Conservation (phyloP, 2,113 vertebrate species). For the Callorhinus ursinus region DNA sequence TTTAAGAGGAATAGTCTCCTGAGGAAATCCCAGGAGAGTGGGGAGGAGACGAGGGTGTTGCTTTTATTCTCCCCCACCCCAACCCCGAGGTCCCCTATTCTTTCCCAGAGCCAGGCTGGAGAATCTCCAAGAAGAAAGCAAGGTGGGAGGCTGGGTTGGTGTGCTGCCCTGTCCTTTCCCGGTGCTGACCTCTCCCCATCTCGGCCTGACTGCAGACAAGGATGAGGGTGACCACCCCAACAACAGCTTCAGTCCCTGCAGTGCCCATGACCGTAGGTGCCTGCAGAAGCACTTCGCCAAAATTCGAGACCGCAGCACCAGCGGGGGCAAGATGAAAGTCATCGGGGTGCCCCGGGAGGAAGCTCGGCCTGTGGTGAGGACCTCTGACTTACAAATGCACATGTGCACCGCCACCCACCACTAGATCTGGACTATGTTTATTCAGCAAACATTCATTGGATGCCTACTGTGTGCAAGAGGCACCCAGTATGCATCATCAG, state of each 20-base stretch:
- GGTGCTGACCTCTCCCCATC: slow-evolving; percentile 4
- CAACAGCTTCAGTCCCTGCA: slow-evolving; percentile 94
- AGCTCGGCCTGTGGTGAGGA: slow-evolving; percentile 87
- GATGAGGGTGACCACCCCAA: slow-evolving; percentile 92
- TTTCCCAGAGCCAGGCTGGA: background rate
- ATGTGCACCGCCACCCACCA: background rate
- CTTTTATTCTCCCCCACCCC: background rate
- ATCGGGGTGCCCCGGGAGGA: slow-evolving; percentile 87
- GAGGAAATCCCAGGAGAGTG: background rate
- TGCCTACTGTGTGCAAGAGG: background rate
- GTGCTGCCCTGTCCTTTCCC: background rate
- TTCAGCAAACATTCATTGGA: background rate
- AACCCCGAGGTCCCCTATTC: background rate
- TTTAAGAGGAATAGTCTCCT: slow-evolving; percentile 37
- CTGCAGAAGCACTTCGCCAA: slow-evolving; percentile 92
- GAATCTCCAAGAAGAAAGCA: background rate
- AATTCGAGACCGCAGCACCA: slow-evolving; percentile 83
- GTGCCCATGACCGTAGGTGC: slow-evolving; percentile 92
- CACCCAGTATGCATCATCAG: fast-evolving
- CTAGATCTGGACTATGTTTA: background rate
- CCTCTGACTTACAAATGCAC: background rate
- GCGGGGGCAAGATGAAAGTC: slow-evolving; percentile 90
- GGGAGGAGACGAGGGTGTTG: background rate
- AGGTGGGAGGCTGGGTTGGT: background rate
- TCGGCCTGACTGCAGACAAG: slow-evolving; percentile 82